Base-by-base conservation (phyloP, 64 coral and sea anemone species). In the Stichodactyla helianthus region DNA sequence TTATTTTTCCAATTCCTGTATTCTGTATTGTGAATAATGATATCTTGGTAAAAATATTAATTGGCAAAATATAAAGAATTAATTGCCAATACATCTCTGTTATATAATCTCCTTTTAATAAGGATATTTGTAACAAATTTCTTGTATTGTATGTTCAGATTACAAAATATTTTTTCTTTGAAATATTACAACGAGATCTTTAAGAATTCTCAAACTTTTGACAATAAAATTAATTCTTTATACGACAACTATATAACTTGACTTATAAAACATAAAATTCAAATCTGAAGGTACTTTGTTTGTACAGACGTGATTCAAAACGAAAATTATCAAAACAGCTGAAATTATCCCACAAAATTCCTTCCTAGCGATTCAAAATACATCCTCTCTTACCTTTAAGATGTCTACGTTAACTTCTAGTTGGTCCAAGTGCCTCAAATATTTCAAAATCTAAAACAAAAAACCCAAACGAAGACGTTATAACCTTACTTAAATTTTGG, bases 1-100 rank as follows among this genome's bases (percentile, higher is more conserved):
- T 83, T 27, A 93, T 89, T 71, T 94, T 95, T 51, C 97, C 97
- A 82, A 99, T 99, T 5, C 97, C 97, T 79, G 97, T 99, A 54
- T 88, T 76, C 97, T 99, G 13, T 12, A 10, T 50, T 58, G 20
- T 22, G 54, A 4, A 25, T 86, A 12, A 15, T 20, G 10, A 44
- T 10, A 70, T 65, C 23, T 61, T 14, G 14, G 7, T 62, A 62
- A 27, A 86, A 86, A 86, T 12, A 6, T 12, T 18, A 25, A 19
- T 58, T 16, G 7, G 60, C 26, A 16, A 51, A 3, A 55, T 65
- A 14, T 22, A 9, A 56, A 12, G 4, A 50, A 23, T 17, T 28
- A 53, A 6, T 82, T 6, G 44, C 17, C 5, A 68, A 54, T 27
- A 50, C 64, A 0, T 19, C 26, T 86, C 18, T 6, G 55, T 18